Base-by-base conservation (phyloP, 2,113 vertebrate species). In the Nothobranchius furzeri region DNA sequence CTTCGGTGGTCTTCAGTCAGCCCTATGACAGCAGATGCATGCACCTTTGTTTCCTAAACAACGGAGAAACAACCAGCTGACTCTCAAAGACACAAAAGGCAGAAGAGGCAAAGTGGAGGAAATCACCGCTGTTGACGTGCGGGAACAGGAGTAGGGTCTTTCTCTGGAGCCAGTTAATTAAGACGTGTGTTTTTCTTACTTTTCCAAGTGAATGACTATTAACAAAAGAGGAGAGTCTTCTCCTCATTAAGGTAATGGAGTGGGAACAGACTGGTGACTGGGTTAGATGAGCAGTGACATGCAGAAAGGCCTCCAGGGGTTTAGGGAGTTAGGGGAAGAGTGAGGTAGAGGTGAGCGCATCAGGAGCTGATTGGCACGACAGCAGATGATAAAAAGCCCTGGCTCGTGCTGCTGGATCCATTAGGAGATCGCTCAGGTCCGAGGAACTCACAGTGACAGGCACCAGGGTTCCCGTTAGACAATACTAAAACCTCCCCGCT, bases 161-260 rank as follows among this genome's bases (percentile, higher is more conserved):
- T 83, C 84, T 86, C 25, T 11, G 83, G 78, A 76, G 73, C 58
- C 70, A 70, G 48, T 36, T 74, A 78, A 82, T 68, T 78, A 75
- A 43, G 84, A 14, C 6, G 37, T 40, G 37, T 17, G 70, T 56
- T 68, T 61, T 58, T 65, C 36, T 74, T 47, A 75, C 1, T 76
- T 88, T 92, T 93, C 91, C 88, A 60, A 68, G 48, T 64, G 70
- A 43, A 63, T 79, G 85, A 78, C 53, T 76, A 37, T 0, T 73
- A 93, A 94, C 90, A 95, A 90, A 78, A 83, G 82, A 77, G 53
- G 53, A 59, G 70, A 13, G 80, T 87, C 75, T 84, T 82, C 72
- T 60, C 60, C 45, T 86, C 89, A 88, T 91, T 88, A 89, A 88
- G 78, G 80, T 90, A 91, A 92, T 88, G 40, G 73, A 73, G 76